Base-by-base conservation (phyloP, 2,888 invertebrate species). In the Hydrotaea diabolus region DNA sequence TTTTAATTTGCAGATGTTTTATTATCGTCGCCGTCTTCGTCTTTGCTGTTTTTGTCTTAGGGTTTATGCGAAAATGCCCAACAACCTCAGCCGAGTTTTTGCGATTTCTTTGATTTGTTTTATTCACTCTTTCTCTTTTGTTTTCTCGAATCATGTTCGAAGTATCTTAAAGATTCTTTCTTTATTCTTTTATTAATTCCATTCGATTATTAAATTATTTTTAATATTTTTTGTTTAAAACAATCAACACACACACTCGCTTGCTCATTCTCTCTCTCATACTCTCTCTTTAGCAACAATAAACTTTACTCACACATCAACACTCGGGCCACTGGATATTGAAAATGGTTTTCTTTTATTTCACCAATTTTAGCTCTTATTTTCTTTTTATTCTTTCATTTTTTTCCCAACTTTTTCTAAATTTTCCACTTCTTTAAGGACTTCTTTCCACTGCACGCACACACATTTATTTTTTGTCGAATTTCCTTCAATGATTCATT, bases 1-100 rank as follows among this genome's bases (percentile, higher is more conserved):
- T 78, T 78, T 79, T 79, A 76, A 66, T 78, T 76, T 72, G 19
- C 62, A 36, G 15, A 23, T 69, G 46, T 21, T 46, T 69, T 46
- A 23, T 43, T 66, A 17, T 31, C 31, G 26, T 62, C 31, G 26
- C 26, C n/a, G 15, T 26, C 2, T 31, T 31, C 3, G 7, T 59
- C 26, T 62, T 17, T 21, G 55, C 21, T 23, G 11, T 36, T 64
- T n/a, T 0, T 21, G 19, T 53, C n/a, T 53, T 53, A n/a, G n/a
- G n/a, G 53, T 39, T 2, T 2, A 31, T 7, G 2, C 8, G 55
- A 21, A 9, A 21, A 5, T 55, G 31, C 19, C 55, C 19, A 9
- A 59, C 26, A 26, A 4, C 23, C 8, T 15, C 23, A 3, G 39
- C 39, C 36, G 8, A 8, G 8, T 21, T 57, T 23, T 57, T 8